A percentile compares a stretch with the other conserved stretches of the same genome.
phyloP scores from a whole-genome alignment of 1,140 invertebrate genomes.

The Lethocerus indicus region DNA sequence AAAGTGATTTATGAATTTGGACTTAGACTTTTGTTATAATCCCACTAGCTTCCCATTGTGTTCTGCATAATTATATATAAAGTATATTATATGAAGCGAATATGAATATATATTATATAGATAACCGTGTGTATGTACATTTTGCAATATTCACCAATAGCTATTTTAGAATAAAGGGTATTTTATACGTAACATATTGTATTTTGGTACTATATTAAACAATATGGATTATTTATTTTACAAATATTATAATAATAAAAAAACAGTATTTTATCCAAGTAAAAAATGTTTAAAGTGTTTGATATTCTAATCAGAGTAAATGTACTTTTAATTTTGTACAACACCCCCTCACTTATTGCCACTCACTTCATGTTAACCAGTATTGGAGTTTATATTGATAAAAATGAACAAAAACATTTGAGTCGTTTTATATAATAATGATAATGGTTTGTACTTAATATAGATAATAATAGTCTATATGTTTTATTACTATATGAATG shows the following conservation, averaged over 20 bases:
- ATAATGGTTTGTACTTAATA: conserved; percentile 17
- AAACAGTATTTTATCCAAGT: conserved; percentile 15
- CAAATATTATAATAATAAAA: conserved; percentile 12
- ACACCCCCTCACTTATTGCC: conserved; percentile 12
- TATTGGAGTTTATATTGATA: conserved; percentile 14
- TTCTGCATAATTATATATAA: conserved; percentile 13
- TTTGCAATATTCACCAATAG: conserved; percentile 17
- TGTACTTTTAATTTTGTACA: conserved; percentile 14
- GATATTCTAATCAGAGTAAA: conserved; percentile 14
- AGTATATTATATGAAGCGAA: neutral
- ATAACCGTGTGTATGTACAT: conserved; percentile 12
- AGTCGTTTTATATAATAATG: conserved; percentile 14
- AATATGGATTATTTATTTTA: conserved; percentile 15
- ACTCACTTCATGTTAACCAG: conserved; percentile 15
- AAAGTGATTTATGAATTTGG: conserved; percentile 13
- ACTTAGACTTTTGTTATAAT: conserved; percentile 12
- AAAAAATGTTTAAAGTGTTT: conserved; percentile 14
- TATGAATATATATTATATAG: conserved; percentile 6
- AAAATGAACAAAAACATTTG: conserved; percentile 8
- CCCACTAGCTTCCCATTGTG: conserved; percentile 16
- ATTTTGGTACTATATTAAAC: conserved; percentile 19
- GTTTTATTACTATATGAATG: conserved; percentile 18
- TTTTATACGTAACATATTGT: conserved; percentile 19
- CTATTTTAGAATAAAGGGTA: conserved; percentile 19
- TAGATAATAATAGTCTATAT: conserved; percentile 17